A percentile compares a stretch with the other conserved stretches of the same genome.
phyloP scores from a whole-genome alignment of 1,140 invertebrate genomes.

The Hypothenemus hampei region DNA sequence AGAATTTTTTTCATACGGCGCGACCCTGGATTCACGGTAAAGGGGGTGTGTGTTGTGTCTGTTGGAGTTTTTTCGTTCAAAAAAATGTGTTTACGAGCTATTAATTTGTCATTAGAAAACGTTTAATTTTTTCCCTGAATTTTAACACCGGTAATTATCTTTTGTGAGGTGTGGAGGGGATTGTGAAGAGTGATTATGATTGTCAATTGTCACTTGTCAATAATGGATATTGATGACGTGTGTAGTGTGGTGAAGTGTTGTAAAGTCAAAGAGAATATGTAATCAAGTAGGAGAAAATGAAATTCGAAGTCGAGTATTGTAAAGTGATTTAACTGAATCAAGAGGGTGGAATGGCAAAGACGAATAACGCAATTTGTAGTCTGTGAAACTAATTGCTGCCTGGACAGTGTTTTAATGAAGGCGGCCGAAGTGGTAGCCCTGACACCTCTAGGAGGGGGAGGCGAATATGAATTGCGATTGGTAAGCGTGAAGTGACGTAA shows the following conservation, averaged over 20 bases:
- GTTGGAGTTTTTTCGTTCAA: background rate
- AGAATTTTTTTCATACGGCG: background rate
- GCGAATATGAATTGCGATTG: constrained; percentile 44
- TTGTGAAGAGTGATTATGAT: too few relatives aligned
- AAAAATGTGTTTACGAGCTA: constrained; percentile 6
- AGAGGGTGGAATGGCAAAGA: constrained; percentile 42
- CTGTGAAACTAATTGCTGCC: constrained; percentile 44
- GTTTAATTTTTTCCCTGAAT: background rate
- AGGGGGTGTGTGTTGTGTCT: background rate
- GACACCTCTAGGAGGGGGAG: too few relatives aligned
- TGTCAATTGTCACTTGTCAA: too few relatives aligned
- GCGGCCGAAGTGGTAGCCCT: constrained; percentile 42
- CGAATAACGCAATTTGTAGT: constrained; percentile 46
- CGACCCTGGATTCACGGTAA: background rate
- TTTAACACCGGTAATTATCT: constrained; percentile 1
- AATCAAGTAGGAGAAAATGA: constrained; percentile 11
- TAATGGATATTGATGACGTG: too few relatives aligned
- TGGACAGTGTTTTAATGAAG: constrained; percentile 46
- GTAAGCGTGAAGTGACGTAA: constrained; percentile 31
- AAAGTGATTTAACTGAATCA: constrained; percentile 42
- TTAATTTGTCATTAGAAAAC: constrained; percentile 16
- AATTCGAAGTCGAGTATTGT: constrained; percentile 24
- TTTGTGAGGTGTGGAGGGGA: too few relatives aligned
- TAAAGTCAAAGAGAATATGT: too few relatives aligned
- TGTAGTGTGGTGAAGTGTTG: too few relatives aligned